Evolutionary conservation across 1,140 invertebrate genomes (phyloP), one percentile per base, ranked within the genome.

Genomic region (Platorchestia sp.): DNA sequence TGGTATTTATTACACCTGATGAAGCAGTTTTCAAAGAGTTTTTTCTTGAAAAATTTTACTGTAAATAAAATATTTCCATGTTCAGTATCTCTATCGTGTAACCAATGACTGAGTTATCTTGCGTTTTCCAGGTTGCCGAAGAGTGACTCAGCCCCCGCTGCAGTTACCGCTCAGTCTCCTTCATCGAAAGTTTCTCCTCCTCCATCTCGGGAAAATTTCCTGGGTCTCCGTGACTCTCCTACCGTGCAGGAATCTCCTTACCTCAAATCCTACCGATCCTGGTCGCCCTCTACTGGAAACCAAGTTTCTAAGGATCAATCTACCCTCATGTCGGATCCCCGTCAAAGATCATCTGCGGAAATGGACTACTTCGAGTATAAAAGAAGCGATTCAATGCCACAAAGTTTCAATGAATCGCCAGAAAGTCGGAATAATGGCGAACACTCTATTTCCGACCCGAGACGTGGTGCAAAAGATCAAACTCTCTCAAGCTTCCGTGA

Each of bases 51-150:
- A 36, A 75, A 3, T 75, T 36, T 36, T 75, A 22, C 59, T 75
- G 14, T 75, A 27, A 36, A 75, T 22, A 75, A 19, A 36, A 14
- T 36, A 36, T 75, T 75, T 75, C 14, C 36, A 75, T 75, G 3
- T 75, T 75, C 14, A 10, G 1, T 10, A 36, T 75, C 36, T 75
- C 36, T 1, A 36, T 27, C 10, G 27, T 22, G 14, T 10, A 75
- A 75, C n/a, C n/a, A 19, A 75, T 75, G 14, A 75, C 59, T 22
- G 36, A 75, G 59, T 75, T 36, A 27, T 75, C 27, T 36, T 75
- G 10, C 1, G 59, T 45, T 93, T 93, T 93, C 40, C 91, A 93
- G 91, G 45, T 47, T 93, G 40, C 36, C 91, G 47, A 93, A 93
- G 40, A 45, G 43, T 40, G 45, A 93, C 22, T 93, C 91, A 14